Percentiles rank a stretch among this genome's conserved stretches.
These are phyloP conservation scores for Holotrichia oblita DNA, from an alignment of 1,140 invertebrate genomes.

Conservation along the genomic window DNA sequence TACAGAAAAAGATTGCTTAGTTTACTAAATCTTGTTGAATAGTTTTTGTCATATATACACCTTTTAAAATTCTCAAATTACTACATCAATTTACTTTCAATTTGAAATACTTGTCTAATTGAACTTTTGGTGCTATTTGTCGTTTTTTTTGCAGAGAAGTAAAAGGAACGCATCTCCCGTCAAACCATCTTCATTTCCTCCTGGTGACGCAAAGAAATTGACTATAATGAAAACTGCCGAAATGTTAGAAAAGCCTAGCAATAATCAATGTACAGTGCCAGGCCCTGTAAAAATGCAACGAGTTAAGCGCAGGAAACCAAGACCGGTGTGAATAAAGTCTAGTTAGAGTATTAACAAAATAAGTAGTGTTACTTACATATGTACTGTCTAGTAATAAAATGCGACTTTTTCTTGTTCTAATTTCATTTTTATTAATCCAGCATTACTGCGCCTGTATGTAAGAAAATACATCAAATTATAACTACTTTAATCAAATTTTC, in stretches of 20 bases:
- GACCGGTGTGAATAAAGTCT: neutral
- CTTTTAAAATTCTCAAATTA: too few species aligned
- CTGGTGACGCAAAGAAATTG: neutral
- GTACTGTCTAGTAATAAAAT: neutral
- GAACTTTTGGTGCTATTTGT: too few species aligned
- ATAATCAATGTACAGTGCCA: neutral
- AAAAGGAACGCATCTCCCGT: neutral
- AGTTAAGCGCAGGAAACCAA: neutral
- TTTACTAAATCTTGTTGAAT: too few species aligned
- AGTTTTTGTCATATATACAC: too few species aligned
- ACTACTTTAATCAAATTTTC: too few species aligned
- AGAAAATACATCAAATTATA: too few species aligned
- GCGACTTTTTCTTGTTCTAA: neutral
- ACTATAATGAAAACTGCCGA: conserved; percentile 15
- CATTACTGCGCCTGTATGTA: too few species aligned
- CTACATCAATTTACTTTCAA: too few species aligned
- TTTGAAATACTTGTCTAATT: too few species aligned
- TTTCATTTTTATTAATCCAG: neutral
- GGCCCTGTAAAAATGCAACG: neutral
- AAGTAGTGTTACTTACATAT: neutral
- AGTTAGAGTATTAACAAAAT: neutral
- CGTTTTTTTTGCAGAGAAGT: neutral
- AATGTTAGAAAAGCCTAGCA: conserved; percentile 2
- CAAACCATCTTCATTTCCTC: neutral
- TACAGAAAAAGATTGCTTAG: too few species aligned